Base-by-base conservation (phyloP, 35 echinoderm and acorn worm species). In the Lytechinus variegatus region DNA sequence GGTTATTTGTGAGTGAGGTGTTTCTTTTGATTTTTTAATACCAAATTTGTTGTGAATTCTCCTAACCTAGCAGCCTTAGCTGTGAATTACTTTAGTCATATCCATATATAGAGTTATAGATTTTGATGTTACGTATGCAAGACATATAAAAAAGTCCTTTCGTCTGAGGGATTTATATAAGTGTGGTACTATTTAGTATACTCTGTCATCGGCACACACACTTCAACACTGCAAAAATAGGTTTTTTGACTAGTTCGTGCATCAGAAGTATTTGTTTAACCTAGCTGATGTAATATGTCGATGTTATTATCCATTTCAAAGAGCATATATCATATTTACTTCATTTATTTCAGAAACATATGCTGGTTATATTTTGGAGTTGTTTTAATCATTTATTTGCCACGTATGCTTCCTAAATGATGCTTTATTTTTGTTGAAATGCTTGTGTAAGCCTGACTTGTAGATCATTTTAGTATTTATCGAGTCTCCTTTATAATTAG, bases 41-140 rank as follows among this genome's bases (percentile, higher is more conserved):
- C 66, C 66, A 79, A 79, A 79, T 79, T 79, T 79, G 66, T 79
- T 79, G 66, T 79, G 66, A 79, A 79, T n/a, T 79, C 66, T 79
- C 19, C n/a, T 79, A 79, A 79, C 6, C n/a, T 79, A 79, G 13
- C 13, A 79, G 19, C 19, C 66, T 24, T 79, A 79, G 19, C 21
- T 79, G 66, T 79, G 66, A n/a, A 79, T n/a, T 79, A 4, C 6
- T 79, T 79, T 24, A 79, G 66, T 79, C 24, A 2, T 71, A 79
- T 79, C 66, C 66, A 79, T 58, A 58, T 44, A 44, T 44, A 44
- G 33, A 44, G 33, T 44, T 44, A 44, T 79, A 79, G 66, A 79
- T 79, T 79, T 16, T 79, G 66, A 24, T 24, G 66, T 5, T 79
- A 19, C 19, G n/a, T n/a, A 19, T 24, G n/a, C 66, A 79, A 79